Evolutionary conservation across 2,797 vertebrate species (phyloP).

Genomic region (Apogon hyalosoma): DNA sequence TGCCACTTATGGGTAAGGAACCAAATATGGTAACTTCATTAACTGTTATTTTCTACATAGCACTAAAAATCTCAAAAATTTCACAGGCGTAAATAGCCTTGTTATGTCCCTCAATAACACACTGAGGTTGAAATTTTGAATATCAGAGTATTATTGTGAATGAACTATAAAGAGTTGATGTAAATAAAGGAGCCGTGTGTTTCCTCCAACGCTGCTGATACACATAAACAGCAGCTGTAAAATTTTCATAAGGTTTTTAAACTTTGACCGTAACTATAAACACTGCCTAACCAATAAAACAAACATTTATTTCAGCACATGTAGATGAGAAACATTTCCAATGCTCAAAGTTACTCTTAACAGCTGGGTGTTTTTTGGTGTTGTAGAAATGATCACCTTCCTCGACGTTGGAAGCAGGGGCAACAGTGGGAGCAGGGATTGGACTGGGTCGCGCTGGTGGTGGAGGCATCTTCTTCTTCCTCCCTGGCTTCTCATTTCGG

Average conservation of each 20-base stretch:
- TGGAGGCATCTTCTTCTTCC: conserved; percentile 62
- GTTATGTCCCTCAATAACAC: too few relatives aligned
- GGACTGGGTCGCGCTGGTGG: conserved; percentile 31
- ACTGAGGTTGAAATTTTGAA: too few relatives aligned
- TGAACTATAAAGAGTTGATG: too few relatives aligned
- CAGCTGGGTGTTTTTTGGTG: too few relatives aligned
- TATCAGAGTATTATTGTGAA: too few relatives aligned
- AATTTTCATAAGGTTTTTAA: neutral
- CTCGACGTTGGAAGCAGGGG: conserved; percentile 54
- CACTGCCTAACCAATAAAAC: neutral
- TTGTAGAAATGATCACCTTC: conserved; percentile 69
- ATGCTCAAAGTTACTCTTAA: neutral
- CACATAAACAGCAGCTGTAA: neutral
- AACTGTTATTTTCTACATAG: too few relatives aligned
- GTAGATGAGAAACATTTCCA: neutral
- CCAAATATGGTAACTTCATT: too few relatives aligned
- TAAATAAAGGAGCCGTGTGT: too few relatives aligned
- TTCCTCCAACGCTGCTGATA: neutral
- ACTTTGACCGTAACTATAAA: neutral
- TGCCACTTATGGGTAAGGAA: too few relatives aligned
- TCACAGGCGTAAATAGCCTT: too few relatives aligned
- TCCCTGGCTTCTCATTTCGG: conserved; percentile 80
- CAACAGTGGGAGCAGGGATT: conserved; percentile 27
- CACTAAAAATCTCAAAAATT: too few relatives aligned
- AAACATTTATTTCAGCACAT: conserved; percentile 9